Evolutionary conservation across 2,888 invertebrate species (phyloP).

Genomic region (Sarcophaga variegata): DNA sequence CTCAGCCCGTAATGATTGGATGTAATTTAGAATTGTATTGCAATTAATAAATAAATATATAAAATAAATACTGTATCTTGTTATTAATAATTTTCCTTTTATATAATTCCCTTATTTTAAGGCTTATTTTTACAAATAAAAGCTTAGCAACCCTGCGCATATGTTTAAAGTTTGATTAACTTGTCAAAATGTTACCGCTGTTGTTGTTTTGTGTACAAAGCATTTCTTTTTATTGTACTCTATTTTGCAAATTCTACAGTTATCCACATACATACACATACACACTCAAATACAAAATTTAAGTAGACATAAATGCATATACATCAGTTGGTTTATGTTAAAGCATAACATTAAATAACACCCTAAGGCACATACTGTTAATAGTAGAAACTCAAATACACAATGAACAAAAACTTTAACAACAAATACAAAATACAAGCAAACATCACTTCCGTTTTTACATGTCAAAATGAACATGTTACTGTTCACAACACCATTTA

Average conservation of each 20-base stretch:
- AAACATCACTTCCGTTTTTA: conserved; percentile 58
- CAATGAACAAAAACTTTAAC: neutral
- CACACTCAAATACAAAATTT: neutral
- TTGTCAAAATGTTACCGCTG: conserved; percentile 36
- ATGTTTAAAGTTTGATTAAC: conserved; percentile 33
- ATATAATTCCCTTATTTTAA: neutral
- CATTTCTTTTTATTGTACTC: neutral
- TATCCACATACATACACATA: neutral
- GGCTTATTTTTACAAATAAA: neutral
- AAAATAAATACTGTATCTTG: no score
- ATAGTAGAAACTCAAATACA: conserved; percentile 6
- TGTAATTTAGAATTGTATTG: no score
- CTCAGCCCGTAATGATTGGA: no score
- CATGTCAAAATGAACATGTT: conserved; percentile 7
- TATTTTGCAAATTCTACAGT: conserved; percentile 17
- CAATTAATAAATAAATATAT: no score
- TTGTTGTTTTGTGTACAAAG: conserved; percentile 2
- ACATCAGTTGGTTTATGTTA: neutral
- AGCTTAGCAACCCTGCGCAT: conserved; percentile 11
- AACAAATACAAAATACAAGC: neutral
- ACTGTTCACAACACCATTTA: neutral
- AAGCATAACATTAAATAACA: neutral
- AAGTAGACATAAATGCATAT: no score
- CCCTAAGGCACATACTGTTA: conserved; percentile 16
- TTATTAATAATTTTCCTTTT: neutral